Percentiles rank a stretch among this genome's conserved stretches.
Evolutionary conservation across 2,113 vertebrate genomes (phyloP).

Genomic region (Oenanthe melanoleuca): DNA sequence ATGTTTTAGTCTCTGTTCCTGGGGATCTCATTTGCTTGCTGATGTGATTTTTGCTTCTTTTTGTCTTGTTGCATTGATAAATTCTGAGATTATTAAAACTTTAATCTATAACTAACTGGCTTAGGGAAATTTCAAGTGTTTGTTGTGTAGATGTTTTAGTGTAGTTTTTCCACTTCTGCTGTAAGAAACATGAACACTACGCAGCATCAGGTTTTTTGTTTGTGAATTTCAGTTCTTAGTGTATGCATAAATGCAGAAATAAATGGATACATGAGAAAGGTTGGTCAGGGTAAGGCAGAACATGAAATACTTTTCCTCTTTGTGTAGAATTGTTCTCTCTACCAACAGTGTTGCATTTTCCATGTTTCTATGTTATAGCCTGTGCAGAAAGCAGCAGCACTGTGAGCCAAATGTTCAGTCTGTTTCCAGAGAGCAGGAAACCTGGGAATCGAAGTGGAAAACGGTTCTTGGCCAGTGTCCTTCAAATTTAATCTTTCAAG

Average conservation of each 20-base stretch:
- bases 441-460: constrained; percentile 85
- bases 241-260: background rate
- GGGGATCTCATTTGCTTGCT: background rate
- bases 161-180: background rate
- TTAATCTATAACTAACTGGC: background rate
- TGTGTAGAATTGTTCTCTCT: background rate
- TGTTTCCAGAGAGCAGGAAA: constrained; percentile 66
- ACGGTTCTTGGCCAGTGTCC: constrained; percentile 67
- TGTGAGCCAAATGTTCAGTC: constrained; percentile 40
- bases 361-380: constrained; percentile 57
- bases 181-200: background rate
- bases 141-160: background rate
- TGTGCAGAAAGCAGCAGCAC: constrained; percentile 67
- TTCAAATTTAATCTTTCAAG: constrained; percentile 66
- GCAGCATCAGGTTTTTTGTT: background rate
- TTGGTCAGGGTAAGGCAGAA: background rate
- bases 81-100: background rate
- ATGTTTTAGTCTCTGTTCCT: background rate
- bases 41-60: background rate
- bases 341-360: background rate
- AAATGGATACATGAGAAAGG: background rate
- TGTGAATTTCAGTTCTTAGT: background rate
- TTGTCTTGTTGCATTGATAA: background rate
- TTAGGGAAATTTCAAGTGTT: background rate
- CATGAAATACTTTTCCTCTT: background rate